Conservation (phyloP, 2,113 vertebrate genomes). For the Greenwoodochromis staneri region DNA sequence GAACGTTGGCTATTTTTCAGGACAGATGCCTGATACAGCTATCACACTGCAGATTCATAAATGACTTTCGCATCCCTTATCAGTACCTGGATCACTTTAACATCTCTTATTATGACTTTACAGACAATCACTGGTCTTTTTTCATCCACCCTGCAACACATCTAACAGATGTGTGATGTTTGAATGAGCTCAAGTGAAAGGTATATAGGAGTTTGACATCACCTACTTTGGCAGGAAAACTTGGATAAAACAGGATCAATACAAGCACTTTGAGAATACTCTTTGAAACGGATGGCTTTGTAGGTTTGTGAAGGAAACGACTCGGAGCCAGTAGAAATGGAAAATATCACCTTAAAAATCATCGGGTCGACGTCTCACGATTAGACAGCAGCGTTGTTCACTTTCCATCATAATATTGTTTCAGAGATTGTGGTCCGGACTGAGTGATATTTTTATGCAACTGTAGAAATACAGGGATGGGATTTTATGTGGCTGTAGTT, state of each 20-base stretch:
- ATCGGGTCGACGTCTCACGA: background rate
- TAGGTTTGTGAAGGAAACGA: background rate
- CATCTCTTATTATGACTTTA: background rate
- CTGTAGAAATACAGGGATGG: constrained; percentile 14
- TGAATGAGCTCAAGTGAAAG: background rate
- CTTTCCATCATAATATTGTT: constrained; percentile 46
- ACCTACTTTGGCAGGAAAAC: background rate
- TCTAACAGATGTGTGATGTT: background rate
- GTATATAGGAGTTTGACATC: background rate
- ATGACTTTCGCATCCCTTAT: background rate
- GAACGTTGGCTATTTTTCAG: constrained; percentile 9
- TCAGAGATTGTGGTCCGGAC: constrained; percentile 25
- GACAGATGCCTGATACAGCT: background rate
- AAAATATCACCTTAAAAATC: constrained; percentile 24
- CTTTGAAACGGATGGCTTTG: background rate
- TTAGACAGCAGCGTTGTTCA: background rate
- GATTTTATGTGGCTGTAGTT: background rate
- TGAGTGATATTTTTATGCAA: constrained; percentile 41
- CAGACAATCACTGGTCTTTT: background rate
- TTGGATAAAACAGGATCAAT: background rate
- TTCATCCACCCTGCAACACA: background rate
- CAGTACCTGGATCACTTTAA: background rate
- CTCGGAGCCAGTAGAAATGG: background rate
- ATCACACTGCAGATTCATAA: background rate
- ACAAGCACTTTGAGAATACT: background rate